A percentile compares a stretch with the other conserved stretches of the same genome.
These are phyloP conservation scores for Caenorhabditis wallacei DNA, from an alignment of 2,888 invertebrate species.

Conservation along the genomic window DNA sequence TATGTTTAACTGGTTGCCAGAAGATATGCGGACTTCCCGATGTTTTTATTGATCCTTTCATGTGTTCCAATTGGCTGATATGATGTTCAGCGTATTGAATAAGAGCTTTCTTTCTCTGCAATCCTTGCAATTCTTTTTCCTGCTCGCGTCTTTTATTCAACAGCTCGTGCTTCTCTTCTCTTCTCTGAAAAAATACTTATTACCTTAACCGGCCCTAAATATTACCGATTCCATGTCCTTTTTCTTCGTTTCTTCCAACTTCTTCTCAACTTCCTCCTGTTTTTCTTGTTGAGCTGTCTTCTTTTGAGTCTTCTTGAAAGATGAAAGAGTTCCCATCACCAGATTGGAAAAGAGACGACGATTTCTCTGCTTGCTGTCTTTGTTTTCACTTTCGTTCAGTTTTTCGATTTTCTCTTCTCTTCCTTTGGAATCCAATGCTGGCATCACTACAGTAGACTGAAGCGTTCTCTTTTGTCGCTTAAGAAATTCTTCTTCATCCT, in stretches of 20 bases:
- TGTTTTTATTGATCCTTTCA: slow-evolving; percentile 91
- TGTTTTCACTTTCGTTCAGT: slow-evolving; percentile 86
- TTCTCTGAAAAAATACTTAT: slow-evolving; percentile 81
- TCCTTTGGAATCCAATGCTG: slow-evolving; percentile 88
- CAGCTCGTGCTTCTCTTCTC: slow-evolving; percentile 90
- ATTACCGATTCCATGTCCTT: slow-evolving; percentile 90
- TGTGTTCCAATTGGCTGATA: slow-evolving; percentile 89
- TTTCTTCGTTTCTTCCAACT: slow-evolving; percentile 93
- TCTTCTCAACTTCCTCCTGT: slow-evolving; percentile 92
- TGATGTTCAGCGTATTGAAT: slow-evolving; percentile 87
- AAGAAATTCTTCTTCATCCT: slow-evolving; percentile 44
- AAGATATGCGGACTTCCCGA: slow-evolving; percentile 92
- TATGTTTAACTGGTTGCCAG: slow-evolving; percentile 91
- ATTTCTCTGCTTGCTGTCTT: slow-evolving; percentile 86
- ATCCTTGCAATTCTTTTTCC: slow-evolving; percentile 91
- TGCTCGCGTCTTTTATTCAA: slow-evolving; percentile 92
- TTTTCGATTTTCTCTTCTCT: slow-evolving; percentile 90
- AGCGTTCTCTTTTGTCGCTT: slow-evolving; percentile 58
- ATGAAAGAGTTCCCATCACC: slow-evolving; percentile 94
- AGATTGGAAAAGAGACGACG: slow-evolving; percentile 94
- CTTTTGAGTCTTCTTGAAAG: slow-evolving; percentile 93
- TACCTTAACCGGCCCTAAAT: background rate
- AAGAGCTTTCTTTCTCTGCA: slow-evolving; percentile 89
- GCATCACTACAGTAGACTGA: slow-evolving; percentile 79
- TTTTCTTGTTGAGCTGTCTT: slow-evolving; percentile 88